These are phyloP conservation scores for Ophraella communa DNA, from an alignment of 2,888 invertebrate species.

Conservation along the genomic window DNA sequence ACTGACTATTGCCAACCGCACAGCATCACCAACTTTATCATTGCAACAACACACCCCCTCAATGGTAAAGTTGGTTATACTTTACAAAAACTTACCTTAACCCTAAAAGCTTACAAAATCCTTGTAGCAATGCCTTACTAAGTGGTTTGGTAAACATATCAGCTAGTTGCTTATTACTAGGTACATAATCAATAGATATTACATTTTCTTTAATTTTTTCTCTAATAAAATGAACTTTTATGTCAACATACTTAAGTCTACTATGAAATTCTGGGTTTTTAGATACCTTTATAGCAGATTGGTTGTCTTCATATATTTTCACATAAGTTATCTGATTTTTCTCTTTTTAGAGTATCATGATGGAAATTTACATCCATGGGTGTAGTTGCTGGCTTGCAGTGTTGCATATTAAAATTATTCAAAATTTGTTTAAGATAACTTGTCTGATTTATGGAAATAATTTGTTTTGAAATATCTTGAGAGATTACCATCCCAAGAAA, in stretches of 20 bases:
- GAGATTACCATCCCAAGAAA: neutral
- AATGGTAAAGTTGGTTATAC: too few relatives aligned
- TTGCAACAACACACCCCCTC: too few relatives aligned
- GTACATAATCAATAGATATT: conserved; percentile 9
- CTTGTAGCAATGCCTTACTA: too few relatives aligned
- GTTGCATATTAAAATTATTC: conserved; percentile 23
- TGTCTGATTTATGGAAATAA: conserved; percentile 19
- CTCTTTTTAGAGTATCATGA: conserved; percentile 26
- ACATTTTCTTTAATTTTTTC: conserved; percentile 29
- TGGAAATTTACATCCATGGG: conserved; percentile 35
- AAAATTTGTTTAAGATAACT: conserved; percentile 21
- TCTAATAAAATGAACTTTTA: conserved; percentile 31
- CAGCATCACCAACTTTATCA: too few relatives aligned
- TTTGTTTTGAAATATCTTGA: conserved; percentile 17
- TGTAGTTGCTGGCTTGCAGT: conserved; percentile 18
- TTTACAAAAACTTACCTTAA: too few relatives aligned
- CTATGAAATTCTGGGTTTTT: conserved; percentile 32
- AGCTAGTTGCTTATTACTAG: conserved; percentile 10
- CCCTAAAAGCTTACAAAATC: too few relatives aligned
- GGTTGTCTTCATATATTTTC: too few relatives aligned
- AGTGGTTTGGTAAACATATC: conserved; percentile 18
- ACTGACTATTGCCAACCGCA: too few relatives aligned
- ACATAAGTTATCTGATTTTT: conserved; percentile 10
- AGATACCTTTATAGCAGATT: conserved; percentile 4
- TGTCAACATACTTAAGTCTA: conserved; percentile 32